Base-by-base conservation (phyloP, 2,113 vertebrate species). In the Oostethus manadensis region DNA sequence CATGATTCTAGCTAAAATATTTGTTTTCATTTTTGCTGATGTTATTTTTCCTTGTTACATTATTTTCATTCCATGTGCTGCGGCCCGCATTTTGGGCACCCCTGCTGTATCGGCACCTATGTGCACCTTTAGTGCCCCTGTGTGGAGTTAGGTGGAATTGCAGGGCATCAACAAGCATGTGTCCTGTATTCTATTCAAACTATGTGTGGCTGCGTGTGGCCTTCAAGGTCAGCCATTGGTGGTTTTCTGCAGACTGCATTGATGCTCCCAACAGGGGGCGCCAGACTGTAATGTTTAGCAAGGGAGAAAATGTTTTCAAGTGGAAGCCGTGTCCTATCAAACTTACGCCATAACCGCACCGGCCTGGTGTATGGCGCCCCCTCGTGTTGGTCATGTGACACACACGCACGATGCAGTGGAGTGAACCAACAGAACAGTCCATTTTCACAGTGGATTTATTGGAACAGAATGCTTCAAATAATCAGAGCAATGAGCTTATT, bases 331-430 rank as follows among this genome's bases (percentile, higher is more conserved):
- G 10, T 14, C 6, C 22, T 22, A 46, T 18, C 3, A 46, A 46
- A 1, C n/a, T 46, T 18, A 26, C 23, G 5, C 23, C 23, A 26
- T 26, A 3, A 8, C 29, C 29, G 29, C 29, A 33, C 8, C 29
- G 29, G 29, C 71, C 57, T 79, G 63, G 72, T 73, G 57, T 70
- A 21, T 78, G 76, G 74, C 62, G 70, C 78, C 80, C 80, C 80
- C 78, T 79, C 1, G 59, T 76, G 78, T 62, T 49, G 17, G 29
- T 33, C 29, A 7, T 33, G 29, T 33, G 29, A 4, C 29, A 33
- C 29, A 33, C 29, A 33, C 29, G 5, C 5, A 26, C 23, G 3
- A n/a, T n/a, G 23, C 5, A 26, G 23, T 26, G 23, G 5, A 26
- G 23, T 26, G 23, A 26, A 26, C 23, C 2, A 26, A 26, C 23